Evolutionary conservation across 1,140 invertebrate species (phyloP), one percentile per base, ranked within the genome.

Genomic region (Drosophila obscura): DNA sequence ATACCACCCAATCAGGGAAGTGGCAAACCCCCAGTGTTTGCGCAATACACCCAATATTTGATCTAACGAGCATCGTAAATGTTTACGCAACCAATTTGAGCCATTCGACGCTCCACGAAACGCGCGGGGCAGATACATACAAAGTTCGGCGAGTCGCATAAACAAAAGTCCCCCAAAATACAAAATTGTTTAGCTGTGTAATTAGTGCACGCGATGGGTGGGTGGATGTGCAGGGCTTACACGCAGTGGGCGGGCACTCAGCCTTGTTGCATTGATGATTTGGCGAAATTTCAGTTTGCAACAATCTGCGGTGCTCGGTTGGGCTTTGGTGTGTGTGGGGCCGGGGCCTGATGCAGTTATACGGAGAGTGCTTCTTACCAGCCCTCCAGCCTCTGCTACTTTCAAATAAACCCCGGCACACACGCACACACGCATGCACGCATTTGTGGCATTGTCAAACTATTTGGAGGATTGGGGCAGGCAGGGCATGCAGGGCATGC

Each of bases 171-270:
- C 26, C 15, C 71, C 52, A 65, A 74, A 79, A 83, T 79, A 56
- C 57, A 41, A 77, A 81, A 83, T 76, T 76, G 76, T 82, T 79
- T 83, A 26, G 58, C 71, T 31, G 61, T 75, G 72, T 74, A 83
- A 84, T 83, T 83, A 83, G 80, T 79, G 71, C 69, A 83, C 71
- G 59, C 75, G 57, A 63, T 51, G 58, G 59, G 64, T 16, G 19
- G 41, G 52, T 19, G 43, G 43, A 44, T 6, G 11, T 9, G 31
- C 9, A 11, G 28, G 43, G 65, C 15, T 28, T 28, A 28, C 26
- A 5, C 26, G 26, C 43, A n/a, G 1, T 16, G 16, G 57, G 4
- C n/a, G 16, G 16, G 41, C 16, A 62, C 16, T 28, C 52, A 43
- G 51, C 31, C 65, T 19, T 31, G 45, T 56, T 68, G 31, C 64